Base-by-base conservation (phyloP, 2,888 invertebrate species). In the Drosophila planitibia region DNA sequence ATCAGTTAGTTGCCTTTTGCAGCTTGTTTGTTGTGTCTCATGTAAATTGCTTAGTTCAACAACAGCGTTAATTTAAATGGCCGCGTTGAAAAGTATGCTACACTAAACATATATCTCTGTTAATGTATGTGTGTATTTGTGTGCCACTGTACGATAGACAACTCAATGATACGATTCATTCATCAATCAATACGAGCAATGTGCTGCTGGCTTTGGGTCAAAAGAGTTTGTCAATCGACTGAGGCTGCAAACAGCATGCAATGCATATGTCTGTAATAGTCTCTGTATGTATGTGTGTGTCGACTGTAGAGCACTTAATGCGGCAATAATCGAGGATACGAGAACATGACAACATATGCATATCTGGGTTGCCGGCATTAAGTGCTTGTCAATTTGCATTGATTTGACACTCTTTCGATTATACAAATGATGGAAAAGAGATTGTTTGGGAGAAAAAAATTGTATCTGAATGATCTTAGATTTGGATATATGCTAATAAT, bases 141-240 rank as follows among this genome's bases (percentile, higher is more conserved):
- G 28, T 49, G 22, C 25, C 19, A 19, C 60, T 60, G 25, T 53
- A 22, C 37, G 25, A 73, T 61, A 74, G 79, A 59, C 64, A 47
- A 69, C 64, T 74, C 64, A 64, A 74, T 79, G 73, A 55, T 73
- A 32, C 60, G 60, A 70, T 66, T 70, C 71, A 64, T 72, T 75
- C 79, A 76, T 85, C 89, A 81, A 89, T 84, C 89, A 82, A 71
- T 82, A 68, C 81, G 58, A 65, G 61, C 68, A 74, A 58, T 78
- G 35, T 57, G 54, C 74, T 68, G 78, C 71, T 59, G 57, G 71
- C 63, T 72, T 77, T 64, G 76, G 82, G 85, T 89, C 82, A 87
- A 82, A 76, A 74, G 76, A 75, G 79, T 80, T 77, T 82, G 85
- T 74, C 85, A 78, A 60, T 61, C 62, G 66, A 49, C 49, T 51